phyloP scores from a whole-genome alignment of 2,797 vertebrate genomes.

The Lepilemur ruficaudatus region DNA sequence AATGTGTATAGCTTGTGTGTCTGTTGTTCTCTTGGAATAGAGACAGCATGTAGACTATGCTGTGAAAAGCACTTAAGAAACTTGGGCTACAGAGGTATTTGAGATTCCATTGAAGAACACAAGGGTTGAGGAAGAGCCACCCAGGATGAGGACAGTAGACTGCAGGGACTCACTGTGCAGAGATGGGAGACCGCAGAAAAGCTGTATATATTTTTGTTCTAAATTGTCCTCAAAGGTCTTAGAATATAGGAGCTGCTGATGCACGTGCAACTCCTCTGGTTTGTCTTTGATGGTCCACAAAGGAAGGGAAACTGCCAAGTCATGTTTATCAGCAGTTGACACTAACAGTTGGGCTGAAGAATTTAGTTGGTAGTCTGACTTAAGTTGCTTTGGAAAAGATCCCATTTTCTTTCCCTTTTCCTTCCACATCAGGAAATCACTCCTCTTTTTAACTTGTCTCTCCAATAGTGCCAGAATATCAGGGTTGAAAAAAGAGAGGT shows the following conservation, averaged over 20 bases:
- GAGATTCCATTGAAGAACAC: not conserved
- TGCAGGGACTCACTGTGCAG: not conserved
- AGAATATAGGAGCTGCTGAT: too few species aligned
- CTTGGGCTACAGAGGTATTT: not conserved
- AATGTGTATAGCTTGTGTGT: too few species aligned
- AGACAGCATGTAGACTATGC: too few species aligned
- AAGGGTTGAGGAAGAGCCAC: not conserved
- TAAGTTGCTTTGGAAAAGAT: not conserved
- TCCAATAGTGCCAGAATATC: conserved; percentile 4
- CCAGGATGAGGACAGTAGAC: not conserved
- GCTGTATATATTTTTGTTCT: not conserved
- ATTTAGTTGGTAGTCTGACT: not conserved
- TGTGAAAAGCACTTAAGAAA: too few species aligned
- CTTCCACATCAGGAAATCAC: not conserved
- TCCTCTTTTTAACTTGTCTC: conserved; percentile 6
- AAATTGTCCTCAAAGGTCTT: not conserved
- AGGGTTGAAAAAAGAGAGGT: not conserved
- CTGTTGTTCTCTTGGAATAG: too few species aligned
- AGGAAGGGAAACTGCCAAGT: not conserved
- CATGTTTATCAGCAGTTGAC: not conserved
- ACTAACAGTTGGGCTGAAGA: not conserved
- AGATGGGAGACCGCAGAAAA: not conserved
- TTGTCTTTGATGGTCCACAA: not conserved
- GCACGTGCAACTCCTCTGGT: not conserved
- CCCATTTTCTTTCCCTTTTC: not conserved